phyloP scores from a whole-genome alignment of 2,888 invertebrate genomes.

The Pterostichus madidus region DNA sequence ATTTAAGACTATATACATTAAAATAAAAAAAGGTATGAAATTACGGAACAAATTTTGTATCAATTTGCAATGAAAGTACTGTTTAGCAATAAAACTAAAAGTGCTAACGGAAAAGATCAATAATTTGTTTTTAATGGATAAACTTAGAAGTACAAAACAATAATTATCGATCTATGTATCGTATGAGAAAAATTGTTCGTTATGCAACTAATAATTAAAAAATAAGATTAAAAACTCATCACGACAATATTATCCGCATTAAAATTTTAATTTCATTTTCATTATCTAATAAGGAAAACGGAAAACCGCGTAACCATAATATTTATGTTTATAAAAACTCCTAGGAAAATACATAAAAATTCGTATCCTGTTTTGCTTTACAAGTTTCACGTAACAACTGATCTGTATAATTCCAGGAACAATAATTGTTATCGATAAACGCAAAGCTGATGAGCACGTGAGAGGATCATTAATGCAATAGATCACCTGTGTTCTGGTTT shows the following conservation, averaged over 20 bases:
- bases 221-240: background rate
- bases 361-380: constrained; percentile 8
- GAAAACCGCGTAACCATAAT: background rate
- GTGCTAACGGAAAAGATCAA: no score
- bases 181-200: no score
- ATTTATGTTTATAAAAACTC: constrained; percentile 1
- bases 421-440: constrained; percentile 46
- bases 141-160: no score
- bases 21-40: no score
- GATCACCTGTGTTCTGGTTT: constrained; percentile 15
- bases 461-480: constrained; percentile 6
- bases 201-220: no score
- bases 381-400: background rate
- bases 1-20: no score
- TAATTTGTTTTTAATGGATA: no score
- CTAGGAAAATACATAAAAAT: constrained; percentile 31
- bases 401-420: constrained; percentile 29
- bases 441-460: constrained; percentile 37
- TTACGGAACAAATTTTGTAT: no score
- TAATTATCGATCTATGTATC: no score
- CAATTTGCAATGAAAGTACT: no score
- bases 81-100: no score
- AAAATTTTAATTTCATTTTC: background rate
- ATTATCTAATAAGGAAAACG: constrained; percentile 30
- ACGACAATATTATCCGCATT: background rate